phyloP scores from a whole-genome alignment of 2,888 invertebrate genomes.

The Leptinotarsa tumamoca region DNA sequence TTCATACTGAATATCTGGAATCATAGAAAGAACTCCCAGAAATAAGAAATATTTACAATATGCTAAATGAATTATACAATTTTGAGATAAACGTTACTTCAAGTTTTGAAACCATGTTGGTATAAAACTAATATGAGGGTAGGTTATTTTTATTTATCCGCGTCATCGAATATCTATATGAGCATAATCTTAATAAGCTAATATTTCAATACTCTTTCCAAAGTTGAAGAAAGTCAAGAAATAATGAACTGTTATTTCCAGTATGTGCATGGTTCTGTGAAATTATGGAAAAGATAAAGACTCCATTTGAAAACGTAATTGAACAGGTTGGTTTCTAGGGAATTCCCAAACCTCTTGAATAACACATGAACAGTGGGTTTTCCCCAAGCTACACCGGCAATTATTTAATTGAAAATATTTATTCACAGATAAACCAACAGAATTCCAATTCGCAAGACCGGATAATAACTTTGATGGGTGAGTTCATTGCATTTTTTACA shows the following conservation, averaged over 20 bases:
- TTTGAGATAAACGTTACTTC: no score
- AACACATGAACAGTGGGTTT: slow-evolving; percentile 7
- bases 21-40: no score
- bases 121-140: no score
- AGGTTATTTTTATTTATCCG: no score
- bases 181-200: no score
- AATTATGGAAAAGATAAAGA: neutral
- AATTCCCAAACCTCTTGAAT: slow-evolving; percentile 7
- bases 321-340: neutral
- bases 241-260: neutral
- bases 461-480: slow-evolving; percentile 2
- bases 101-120: no score
- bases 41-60: no score
- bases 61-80: no score
- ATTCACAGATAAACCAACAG: slow-evolving; percentile 9
- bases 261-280: neutral
- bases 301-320: neutral
- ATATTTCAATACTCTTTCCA: no score
- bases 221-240: no score
- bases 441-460: slow-evolving; percentile 3
- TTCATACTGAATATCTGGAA: no score
- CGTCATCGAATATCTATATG: no score
- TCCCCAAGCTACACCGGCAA: neutral
- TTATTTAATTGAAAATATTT: neutral
- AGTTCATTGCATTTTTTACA: neutral